Evolutionary conservation across 1,140 invertebrate species (phyloP).

Genomic region (Aphelinus atriplicis): DNA sequence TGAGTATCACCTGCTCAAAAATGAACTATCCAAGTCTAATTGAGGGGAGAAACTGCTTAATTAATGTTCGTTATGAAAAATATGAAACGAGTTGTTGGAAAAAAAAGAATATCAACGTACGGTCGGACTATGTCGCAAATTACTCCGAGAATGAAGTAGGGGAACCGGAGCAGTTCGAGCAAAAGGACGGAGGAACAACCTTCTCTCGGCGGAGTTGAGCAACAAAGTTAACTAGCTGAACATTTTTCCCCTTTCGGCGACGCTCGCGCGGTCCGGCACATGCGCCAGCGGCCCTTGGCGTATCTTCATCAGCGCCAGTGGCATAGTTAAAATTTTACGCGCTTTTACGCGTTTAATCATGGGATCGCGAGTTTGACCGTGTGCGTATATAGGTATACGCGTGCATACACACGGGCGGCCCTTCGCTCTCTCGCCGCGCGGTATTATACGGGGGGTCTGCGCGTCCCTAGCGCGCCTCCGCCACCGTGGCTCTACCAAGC

Average conservation of each 20-base stretch:
- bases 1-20: too few species aligned
- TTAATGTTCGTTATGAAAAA: too few species aligned
- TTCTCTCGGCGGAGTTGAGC: background rate
- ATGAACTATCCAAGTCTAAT: too few species aligned
- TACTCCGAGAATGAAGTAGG: background rate
- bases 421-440: background rate
- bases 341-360: conserved; percentile 12
- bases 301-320: conserved; percentile 28
- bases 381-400: background rate
- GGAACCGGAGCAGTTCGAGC: background rate
- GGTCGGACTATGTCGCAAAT: background rate
- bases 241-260: background rate
- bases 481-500: conserved; percentile 9
- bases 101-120: too few species aligned
- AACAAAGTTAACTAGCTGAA: conserved; percentile 13
- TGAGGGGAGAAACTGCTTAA: too few species aligned
- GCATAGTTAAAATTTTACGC: conserved; percentile 30
- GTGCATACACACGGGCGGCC: too few species aligned
- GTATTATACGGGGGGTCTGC: conserved; percentile 8
- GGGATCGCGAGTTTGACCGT: conserved; percentile 15
- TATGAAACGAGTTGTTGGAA: too few species aligned
- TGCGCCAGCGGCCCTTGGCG: background rate
- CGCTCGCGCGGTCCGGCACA: too few species aligned
- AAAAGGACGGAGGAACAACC: too few species aligned
- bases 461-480: conserved; percentile 16